phyloP scores from a whole-genome alignment of 2,888 invertebrate species.

The Drosophila picticornis region DNA sequence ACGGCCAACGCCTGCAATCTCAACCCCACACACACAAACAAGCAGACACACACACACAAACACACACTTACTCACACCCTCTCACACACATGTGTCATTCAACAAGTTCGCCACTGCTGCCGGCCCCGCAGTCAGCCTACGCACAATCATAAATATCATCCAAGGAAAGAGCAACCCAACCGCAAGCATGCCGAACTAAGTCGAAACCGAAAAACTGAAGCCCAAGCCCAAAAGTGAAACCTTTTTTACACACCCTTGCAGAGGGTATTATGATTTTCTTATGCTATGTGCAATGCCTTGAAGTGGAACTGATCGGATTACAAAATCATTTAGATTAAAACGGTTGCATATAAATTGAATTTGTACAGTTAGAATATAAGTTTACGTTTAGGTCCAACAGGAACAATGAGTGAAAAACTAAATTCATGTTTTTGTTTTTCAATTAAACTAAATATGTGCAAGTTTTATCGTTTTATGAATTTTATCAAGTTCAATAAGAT shows the following conservation, averaged over 20 bases:
- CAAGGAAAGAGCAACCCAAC: conserved; percentile 38
- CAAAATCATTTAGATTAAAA: conserved; percentile 6
- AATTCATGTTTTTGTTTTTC: background rate
- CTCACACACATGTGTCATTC: conserved; percentile 46
- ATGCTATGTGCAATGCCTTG: background rate
- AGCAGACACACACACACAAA: conserved; percentile 13
- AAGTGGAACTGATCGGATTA: background rate
- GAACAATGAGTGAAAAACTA: background rate
- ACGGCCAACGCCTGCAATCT: conserved; percentile 51
- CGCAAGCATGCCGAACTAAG: conserved; percentile 30
- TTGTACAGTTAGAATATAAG: background rate
- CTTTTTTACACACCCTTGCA: conserved; percentile 39
- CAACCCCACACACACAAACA: conserved; percentile 32
- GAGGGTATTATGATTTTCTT: background rate
- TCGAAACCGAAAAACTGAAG: conserved; percentile 28
- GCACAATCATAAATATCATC: conserved; percentile 68
- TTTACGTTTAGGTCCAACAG: background rate
- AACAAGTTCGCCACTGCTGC: conserved; percentile 60
- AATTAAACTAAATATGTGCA: background rate
- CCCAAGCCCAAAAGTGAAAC: conserved; percentile 31
- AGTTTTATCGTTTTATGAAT: background rate
- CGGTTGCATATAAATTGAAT: background rate
- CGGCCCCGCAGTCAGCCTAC: conserved; percentile 41
- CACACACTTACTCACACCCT: conserved; percentile 16
- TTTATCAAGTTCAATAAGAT: background rate